Evolutionary conservation across 2,113 vertebrate species (phyloP).

Genomic region (Struthidea cinerea): DNA sequence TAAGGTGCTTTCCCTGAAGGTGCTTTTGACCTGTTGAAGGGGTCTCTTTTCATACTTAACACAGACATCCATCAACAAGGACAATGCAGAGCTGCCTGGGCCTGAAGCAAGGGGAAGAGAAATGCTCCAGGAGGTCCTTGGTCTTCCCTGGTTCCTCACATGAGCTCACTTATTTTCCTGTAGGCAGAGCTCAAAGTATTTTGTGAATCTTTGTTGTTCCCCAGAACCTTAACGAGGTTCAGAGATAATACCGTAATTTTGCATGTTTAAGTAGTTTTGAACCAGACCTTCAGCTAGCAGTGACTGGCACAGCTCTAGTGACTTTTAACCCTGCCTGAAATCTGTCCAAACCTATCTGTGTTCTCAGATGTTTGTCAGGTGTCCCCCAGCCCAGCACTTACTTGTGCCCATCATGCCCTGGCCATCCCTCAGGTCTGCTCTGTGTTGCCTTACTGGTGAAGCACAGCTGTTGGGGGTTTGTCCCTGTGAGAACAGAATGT

Average conservation of each 20-base stretch:
- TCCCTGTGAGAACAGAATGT: background rate
- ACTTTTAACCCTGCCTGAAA: background rate
- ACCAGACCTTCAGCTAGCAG: background rate
- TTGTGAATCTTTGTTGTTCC: background rate
- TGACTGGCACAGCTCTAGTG: background rate
- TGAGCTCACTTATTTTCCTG: background rate
- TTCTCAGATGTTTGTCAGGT: background rate
- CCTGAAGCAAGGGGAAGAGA: background rate
- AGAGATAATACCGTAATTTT: background rate
- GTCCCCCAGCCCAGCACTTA: background rate
- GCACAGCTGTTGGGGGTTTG: background rate
- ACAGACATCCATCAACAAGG: background rate
- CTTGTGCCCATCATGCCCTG: fast-evolving
- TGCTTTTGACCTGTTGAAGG: background rate
- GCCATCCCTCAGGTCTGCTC: background rate
- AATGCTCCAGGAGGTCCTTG: background rate
- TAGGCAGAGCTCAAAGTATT: background rate
- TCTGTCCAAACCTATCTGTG: background rate
- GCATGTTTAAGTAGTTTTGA: background rate
- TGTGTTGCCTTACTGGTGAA: background rate
- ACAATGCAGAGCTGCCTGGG: background rate
- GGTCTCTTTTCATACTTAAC: background rate
- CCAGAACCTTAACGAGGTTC: background rate
- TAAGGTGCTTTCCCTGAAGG: background rate
- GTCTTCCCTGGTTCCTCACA: background rate